A percentile compares a stretch with the other conserved stretches of the same genome.
These are phyloP conservation scores for Pyxicephalus adspersus DNA, from an alignment of 2,113 vertebrate species.

Conservation along the genomic window DNA sequence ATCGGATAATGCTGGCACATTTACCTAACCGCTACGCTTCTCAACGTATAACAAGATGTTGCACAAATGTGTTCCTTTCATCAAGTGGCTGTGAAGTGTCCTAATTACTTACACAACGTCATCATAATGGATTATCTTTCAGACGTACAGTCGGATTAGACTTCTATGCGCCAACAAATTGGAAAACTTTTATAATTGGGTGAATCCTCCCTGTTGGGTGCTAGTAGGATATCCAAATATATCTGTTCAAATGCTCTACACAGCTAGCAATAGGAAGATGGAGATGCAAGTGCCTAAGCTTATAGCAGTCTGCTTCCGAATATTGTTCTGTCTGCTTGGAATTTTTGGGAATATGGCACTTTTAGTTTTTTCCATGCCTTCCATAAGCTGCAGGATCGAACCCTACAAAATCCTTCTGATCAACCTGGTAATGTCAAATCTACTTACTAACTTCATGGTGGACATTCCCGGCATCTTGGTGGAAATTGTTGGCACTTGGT, in stretches of 20 bases:
- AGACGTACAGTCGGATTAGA: slow-evolving; percentile 33
- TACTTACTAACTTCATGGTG: slow-evolving; percentile 77
- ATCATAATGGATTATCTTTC: slow-evolving; percentile 17
- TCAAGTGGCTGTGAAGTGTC: background rate
- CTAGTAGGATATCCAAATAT: background rate
- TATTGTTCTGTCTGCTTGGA: slow-evolving; percentile 15
- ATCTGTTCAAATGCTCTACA: background rate
- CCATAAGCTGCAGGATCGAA: background rate
- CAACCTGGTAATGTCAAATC: slow-evolving; percentile 75
- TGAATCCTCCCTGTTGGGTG: background rate
- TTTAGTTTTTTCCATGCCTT: slow-evolving; percentile 4
- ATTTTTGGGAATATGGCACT: slow-evolving; percentile 11
- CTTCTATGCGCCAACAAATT: slow-evolving; percentile 8
- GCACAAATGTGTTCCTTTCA: background rate
- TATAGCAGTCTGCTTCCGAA: background rate
- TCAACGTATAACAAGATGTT: too few relatives aligned
- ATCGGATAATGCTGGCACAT: background rate
- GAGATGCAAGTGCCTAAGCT: background rate
- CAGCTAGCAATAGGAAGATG: background rate
- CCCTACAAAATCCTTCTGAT: slow-evolving; percentile 71
- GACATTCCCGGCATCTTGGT: slow-evolving; percentile 70
- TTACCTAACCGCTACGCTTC: background rate
- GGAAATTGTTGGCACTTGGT: slow-evolving; percentile 66
- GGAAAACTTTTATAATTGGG: slow-evolving; percentile 6
- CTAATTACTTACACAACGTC: slow-evolving; percentile 1